Evolutionary conservation across 2,797 vertebrate genomes (phyloP).

Genomic region (Tapirus indicus): DNA sequence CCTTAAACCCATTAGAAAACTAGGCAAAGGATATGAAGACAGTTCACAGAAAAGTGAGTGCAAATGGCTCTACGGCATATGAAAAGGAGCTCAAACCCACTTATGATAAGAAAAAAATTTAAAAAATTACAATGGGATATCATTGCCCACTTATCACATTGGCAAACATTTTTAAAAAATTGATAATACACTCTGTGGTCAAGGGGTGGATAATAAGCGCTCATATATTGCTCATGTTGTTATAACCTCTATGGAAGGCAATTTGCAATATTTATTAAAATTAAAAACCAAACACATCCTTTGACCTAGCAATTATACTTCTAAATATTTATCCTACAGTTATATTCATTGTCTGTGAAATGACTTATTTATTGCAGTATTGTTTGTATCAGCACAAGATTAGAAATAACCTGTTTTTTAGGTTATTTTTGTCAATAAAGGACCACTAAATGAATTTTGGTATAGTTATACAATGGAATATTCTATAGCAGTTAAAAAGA

Average conservation of each 20-base stretch:
- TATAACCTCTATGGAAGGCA: not conserved
- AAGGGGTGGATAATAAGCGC: not conserved
- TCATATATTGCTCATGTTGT: not conserved
- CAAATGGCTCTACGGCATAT: not conserved
- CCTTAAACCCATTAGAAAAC: not conserved
- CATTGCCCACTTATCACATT: not conserved
- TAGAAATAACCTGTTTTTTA: not conserved
- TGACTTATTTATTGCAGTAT: not conserved
- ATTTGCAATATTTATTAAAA: not conserved
- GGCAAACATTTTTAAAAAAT: not conserved
- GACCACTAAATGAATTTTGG: not conserved
- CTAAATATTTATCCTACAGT: slow-evolving; percentile 30
- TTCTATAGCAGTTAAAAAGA: slow-evolving; percentile 50
- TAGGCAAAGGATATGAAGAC: not conserved
- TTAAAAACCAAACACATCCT: not conserved
- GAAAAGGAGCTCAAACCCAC: not conserved
- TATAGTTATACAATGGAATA: not conserved
- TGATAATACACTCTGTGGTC: not conserved
- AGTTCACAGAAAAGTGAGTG: not conserved
- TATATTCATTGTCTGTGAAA: not conserved
- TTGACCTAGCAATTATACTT: slow-evolving; percentile 21
- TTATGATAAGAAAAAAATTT: not conserved
- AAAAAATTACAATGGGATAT: not conserved
- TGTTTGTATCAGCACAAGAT: not conserved
- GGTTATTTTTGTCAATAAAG: not conserved